Evolutionary conservation across 1,140 invertebrate genomes (phyloP).

Genomic region (Microvelia longipes): DNA sequence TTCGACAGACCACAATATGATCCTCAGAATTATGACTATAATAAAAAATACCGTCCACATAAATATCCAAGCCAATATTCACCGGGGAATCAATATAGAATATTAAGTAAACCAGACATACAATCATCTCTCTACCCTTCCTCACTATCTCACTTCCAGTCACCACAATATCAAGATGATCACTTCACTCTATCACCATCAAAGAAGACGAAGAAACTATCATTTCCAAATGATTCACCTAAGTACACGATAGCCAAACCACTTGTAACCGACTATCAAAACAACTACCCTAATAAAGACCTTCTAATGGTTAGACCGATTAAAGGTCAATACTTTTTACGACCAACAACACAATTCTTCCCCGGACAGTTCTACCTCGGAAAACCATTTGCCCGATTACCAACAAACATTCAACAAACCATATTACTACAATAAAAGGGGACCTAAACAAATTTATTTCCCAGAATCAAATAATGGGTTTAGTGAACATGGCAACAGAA

Average conservation of each 20-base stretch:
- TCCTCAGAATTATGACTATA: background rate
- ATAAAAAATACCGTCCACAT: background rate
- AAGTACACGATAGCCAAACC: background rate
- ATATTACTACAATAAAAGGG: no score
- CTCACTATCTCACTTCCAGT: background rate
- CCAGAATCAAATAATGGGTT: no score
- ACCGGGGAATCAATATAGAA: background rate
- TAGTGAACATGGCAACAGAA: no score
- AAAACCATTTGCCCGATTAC: no score
- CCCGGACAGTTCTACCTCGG: no score
- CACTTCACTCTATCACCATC: background rate
- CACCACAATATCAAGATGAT: background rate
- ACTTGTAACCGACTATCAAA: background rate
- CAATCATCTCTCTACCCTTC: background rate
- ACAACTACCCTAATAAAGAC: background rate
- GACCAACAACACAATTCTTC: background rate
- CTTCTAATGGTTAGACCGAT: background rate
- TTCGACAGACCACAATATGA: background rate
- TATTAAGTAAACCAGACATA: background rate
- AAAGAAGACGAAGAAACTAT: constrained; percentile 13
- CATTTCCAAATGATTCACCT: constrained; percentile 9
- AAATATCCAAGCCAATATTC: background rate
- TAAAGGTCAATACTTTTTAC: background rate
- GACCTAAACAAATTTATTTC: no score
- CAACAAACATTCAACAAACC: no score